phyloP scores from a whole-genome alignment of 2,888 invertebrate genomes.

The Thymelicus sylvestris region DNA sequence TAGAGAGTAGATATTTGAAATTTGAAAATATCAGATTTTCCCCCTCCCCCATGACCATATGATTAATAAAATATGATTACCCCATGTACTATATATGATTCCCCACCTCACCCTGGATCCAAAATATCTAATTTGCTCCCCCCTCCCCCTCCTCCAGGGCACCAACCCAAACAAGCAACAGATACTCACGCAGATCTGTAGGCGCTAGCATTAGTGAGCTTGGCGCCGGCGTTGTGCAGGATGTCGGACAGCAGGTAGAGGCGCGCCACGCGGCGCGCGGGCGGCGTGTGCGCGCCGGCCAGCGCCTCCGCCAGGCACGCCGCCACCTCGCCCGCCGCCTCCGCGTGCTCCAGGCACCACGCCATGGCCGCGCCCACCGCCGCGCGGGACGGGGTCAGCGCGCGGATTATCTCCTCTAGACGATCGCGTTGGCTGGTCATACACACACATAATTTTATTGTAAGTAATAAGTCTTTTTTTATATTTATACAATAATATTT shows the following conservation, averaged over 20 bases:
- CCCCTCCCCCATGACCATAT: too few relatives aligned
- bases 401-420: constrained; percentile 95
- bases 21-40: too few relatives aligned
- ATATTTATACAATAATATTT: too few relatives aligned
- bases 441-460: too few relatives aligned
- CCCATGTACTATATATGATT: too few relatives aligned
- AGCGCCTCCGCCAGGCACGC: constrained; percentile 96
- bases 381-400: constrained; percentile 91
- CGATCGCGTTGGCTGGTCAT: constrained; percentile 93
- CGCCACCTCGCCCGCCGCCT: constrained; percentile 97
- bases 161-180: too few relatives aligned
- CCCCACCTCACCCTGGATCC: too few relatives aligned
- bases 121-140: too few relatives aligned
- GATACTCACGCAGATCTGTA: constrained; percentile 92
- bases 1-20: too few relatives aligned
- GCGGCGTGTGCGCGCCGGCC: constrained; percentile 84
- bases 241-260: constrained; percentile 98
- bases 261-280: constrained; percentile 95
- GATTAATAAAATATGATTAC: too few relatives aligned
- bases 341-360: constrained; percentile 99
- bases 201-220: constrained; percentile 97
- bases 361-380: constrained; percentile 98
- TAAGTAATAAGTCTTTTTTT: too few relatives aligned
- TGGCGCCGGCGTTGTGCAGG: constrained; percentile 97
- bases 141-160: too few relatives aligned